These are phyloP conservation scores for Nysson spinosus DNA, from an alignment of 2,888 invertebrate species.

Conservation along the genomic window DNA sequence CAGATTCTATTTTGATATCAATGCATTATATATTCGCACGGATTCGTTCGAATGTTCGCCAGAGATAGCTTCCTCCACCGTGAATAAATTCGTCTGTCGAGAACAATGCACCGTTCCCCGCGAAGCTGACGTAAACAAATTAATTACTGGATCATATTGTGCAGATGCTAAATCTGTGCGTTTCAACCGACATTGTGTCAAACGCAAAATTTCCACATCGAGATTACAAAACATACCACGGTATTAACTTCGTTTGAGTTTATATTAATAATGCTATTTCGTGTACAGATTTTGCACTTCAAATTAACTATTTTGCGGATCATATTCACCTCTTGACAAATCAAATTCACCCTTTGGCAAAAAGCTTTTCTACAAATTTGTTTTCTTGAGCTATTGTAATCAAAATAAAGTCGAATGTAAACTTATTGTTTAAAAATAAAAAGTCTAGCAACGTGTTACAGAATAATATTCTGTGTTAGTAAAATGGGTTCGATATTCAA, in stretches of 20 bases:
- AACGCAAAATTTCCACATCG: neutral
- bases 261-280: no score
- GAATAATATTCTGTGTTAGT: no score
- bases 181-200: neutral
- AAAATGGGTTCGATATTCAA: no score
- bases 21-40: neutral
- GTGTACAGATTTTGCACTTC: no score
- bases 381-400: no score
- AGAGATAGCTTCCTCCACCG: conserved; percentile 2
- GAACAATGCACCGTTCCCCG: neutral
- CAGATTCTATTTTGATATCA: neutral
- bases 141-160: conserved; percentile 3
- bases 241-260: neutral
- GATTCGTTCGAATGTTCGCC: neutral
- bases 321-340: no score
- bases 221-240: neutral
- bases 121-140: conserved; percentile 7
- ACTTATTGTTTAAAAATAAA: no score
- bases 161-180: neutral
- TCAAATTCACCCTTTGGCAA: no score
- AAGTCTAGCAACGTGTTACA: no score
- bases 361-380: no score
- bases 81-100: neutral
- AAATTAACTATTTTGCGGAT: no score
- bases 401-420: no score